These are phyloP conservation scores for Drosophila kohkoa DNA, from an alignment of 1,140 invertebrate species.

Conservation along the genomic window DNA sequence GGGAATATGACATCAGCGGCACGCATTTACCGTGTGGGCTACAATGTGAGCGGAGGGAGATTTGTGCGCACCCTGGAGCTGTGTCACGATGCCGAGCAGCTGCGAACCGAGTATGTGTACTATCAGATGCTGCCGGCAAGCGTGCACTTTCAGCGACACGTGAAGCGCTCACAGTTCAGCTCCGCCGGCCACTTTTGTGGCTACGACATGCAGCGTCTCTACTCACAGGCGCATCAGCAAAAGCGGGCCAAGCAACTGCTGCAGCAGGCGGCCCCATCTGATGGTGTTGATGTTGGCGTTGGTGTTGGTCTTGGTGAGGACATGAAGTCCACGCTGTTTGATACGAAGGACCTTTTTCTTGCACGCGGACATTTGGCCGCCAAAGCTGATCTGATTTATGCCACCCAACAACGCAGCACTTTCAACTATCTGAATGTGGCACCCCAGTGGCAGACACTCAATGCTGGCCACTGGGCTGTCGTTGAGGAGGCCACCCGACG, in stretches of 20 bases:
- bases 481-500: conserved; percentile 85
- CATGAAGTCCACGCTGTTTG: conserved; percentile 29
- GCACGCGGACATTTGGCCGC: conserved; percentile 88
- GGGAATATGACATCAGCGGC: conserved; percentile 11
- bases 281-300: neutral
- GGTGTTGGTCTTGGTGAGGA: neutral
- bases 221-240: conserved; percentile 54
- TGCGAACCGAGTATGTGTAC: conserved; percentile 65
- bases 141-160: conserved; percentile 60
- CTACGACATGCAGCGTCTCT: conserved; percentile 66
- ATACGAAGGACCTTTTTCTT: conserved; percentile 49
- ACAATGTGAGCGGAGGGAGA: conserved; percentile 51
- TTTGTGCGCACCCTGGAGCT: conserved; percentile 72
- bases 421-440: conserved; percentile 88
- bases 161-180: conserved; percentile 68
- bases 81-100: conserved; percentile 58
- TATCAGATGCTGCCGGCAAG: conserved; percentile 61
- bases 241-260: conserved; percentile 38
- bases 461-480: conserved; percentile 87
- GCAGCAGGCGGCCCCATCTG: neutral
- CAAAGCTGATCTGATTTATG: conserved; percentile 88
- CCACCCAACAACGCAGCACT: conserved; percentile 87
- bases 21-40: conserved; percentile 71
- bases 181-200: conserved; percentile 60
- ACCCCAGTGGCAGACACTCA: conserved; percentile 88